phyloP scores from a whole-genome alignment of 1,140 invertebrate species.

The Achroia grisella region DNA sequence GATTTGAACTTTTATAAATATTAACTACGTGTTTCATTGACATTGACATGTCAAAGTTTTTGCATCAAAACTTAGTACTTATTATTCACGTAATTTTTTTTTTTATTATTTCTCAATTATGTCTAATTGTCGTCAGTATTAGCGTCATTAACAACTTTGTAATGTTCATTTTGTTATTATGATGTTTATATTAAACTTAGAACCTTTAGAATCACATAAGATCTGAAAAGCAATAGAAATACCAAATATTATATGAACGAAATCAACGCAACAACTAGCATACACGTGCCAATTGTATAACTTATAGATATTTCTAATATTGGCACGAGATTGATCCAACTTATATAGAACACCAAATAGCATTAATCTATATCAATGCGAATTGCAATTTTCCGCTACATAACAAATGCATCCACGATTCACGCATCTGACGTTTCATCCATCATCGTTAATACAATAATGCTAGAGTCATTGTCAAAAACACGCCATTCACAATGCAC shows the following conservation, averaged over 20 bases:
- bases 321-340: background rate
- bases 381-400: background rate
- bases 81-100: background rate
- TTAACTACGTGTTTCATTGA: too few species aligned
- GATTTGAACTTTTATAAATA: too few species aligned
- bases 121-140: background rate
- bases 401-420: background rate
- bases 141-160: background rate
- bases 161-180: too few species aligned
- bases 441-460: background rate
- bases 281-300: background rate
- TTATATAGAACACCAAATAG: background rate
- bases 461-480: too few species aligned
- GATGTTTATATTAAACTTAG: too few species aligned
- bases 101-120: background rate
- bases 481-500: too few species aligned
- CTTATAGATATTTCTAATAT: background rate
- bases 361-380: background rate
- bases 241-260: slow-evolving; percentile 8
- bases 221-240: slow-evolving; percentile 2
- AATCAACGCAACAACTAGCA: background rate
- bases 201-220: background rate
- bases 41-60: too few species aligned
- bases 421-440: slow-evolving; percentile 6
- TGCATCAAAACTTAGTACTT: background rate